Evolutionary conservation across 2,113 vertebrate species (phyloP).

Genomic region (Dipodomys stephensi): DNA sequence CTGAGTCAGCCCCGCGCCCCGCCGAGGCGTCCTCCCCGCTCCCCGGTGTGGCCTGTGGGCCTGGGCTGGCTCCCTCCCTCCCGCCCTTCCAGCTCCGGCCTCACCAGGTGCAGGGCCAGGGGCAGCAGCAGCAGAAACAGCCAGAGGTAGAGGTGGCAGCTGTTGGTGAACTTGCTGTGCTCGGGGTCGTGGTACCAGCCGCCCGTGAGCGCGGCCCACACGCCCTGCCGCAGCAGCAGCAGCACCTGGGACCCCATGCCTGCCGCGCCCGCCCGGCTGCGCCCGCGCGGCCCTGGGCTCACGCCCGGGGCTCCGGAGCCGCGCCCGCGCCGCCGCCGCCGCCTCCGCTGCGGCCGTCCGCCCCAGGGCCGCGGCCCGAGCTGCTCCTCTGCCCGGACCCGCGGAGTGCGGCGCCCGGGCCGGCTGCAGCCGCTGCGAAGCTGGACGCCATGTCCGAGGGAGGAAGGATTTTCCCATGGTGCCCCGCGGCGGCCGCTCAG

Average conservation of each 20-base stretch:
- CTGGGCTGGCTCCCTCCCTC: too few species aligned
- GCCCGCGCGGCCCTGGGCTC: neutral
- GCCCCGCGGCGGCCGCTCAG: slow-evolving; percentile 44
- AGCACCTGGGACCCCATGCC: slow-evolving; percentile 93
- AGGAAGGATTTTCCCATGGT: slow-evolving; percentile 76
- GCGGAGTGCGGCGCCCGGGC: neutral
- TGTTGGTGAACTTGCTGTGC: slow-evolving; percentile 97
- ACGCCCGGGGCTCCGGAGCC: neutral
- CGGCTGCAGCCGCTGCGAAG: slow-evolving; percentile 56
- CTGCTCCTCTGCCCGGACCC: neutral
- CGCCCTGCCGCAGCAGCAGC: slow-evolving; percentile 95
- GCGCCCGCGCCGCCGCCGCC: neutral
- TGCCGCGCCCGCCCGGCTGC: neutral
- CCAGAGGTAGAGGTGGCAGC: slow-evolving; percentile 97
- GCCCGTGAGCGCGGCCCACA: slow-evolving; percentile 97
- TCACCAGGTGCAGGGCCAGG: slow-evolving; percentile 96
- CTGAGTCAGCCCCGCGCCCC: too few species aligned
- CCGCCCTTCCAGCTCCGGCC: neutral
- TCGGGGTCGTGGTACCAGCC: slow-evolving; percentile 99
- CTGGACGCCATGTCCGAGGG: slow-evolving; percentile 75
- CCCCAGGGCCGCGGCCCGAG: neutral
- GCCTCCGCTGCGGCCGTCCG: slow-evolving; percentile 12
- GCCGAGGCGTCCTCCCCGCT: too few species aligned
- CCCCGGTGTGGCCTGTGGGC: too few species aligned
- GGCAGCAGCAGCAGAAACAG: slow-evolving; percentile 95